Evolutionary conservation across 2,797 vertebrate genomes (phyloP).

Genomic region (Fratercula arctica): DNA sequence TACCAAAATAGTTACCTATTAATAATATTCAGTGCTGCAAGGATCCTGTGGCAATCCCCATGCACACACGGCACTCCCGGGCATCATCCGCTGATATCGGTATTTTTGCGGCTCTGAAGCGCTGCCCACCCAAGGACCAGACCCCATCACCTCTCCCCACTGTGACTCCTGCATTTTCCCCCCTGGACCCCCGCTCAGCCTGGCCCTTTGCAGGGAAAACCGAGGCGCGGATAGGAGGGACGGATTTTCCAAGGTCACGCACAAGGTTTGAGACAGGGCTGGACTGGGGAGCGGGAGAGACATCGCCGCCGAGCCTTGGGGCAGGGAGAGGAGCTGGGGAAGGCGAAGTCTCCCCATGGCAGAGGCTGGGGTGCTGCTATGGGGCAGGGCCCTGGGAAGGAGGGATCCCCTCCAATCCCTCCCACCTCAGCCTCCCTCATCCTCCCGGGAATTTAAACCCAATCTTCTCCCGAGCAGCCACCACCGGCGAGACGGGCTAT

Average conservation of each 20-base stretch:
- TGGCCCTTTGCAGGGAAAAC: background rate
- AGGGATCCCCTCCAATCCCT: constrained; percentile 33
- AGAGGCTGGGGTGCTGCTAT: constrained; percentile 1
- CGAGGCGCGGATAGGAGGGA: background rate
- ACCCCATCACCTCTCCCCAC: background rate
- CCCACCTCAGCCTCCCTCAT: background rate
- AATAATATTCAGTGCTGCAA: constrained; percentile 11
- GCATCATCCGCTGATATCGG: background rate
- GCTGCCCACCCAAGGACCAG: background rate
- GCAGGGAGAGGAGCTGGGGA: background rate
- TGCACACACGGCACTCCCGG: background rate
- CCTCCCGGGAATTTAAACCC: constrained; percentile 49
- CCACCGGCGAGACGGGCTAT: background rate
- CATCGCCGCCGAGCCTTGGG: background rate
- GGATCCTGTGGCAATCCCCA: constrained; percentile 4
- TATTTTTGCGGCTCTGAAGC: background rate
- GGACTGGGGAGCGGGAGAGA: background rate
- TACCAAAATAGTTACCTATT: constrained; percentile 47
- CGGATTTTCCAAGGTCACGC: constrained; percentile 51
- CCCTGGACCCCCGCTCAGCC: background rate
- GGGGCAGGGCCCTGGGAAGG: constrained; percentile 24
- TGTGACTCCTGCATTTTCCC: fast-evolving
- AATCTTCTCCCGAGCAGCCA: background rate
- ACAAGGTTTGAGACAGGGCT: constrained; percentile 39
- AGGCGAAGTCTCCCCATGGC: background rate